phyloP scores from a whole-genome alignment of 1,140 invertebrate species.

The Pomacea maculata region DNA sequence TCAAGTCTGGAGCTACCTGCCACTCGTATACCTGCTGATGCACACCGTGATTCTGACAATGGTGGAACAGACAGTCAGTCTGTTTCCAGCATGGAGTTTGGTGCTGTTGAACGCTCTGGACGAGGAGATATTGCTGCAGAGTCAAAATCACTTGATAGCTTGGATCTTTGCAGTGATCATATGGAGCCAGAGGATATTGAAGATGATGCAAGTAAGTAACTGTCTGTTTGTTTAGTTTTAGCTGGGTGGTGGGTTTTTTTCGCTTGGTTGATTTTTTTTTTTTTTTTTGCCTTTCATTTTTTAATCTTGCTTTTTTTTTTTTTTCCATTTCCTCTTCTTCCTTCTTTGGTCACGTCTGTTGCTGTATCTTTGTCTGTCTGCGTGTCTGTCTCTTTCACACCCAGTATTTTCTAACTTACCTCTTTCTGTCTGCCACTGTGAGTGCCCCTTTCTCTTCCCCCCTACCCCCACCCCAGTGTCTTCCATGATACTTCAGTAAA shows the following conservation, averaged over 20 bases:
- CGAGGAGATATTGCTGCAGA: slow-evolving; percentile 30
- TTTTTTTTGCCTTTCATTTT: too few species aligned
- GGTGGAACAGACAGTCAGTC: slow-evolving; percentile 62
- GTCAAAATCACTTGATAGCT: slow-evolving; percentile 56
- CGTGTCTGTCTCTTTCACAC: too few species aligned
- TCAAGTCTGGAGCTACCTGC: slow-evolving; percentile 58
- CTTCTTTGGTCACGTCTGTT: too few species aligned
- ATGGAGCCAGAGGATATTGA: not conserved
- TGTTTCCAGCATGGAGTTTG: slow-evolving; percentile 66
- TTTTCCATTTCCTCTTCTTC: too few species aligned
- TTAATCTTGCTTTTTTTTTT: too few species aligned
- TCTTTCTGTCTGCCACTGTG: too few species aligned
- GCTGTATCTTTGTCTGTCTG: too few species aligned
- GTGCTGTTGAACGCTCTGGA: slow-evolving; percentile 32
- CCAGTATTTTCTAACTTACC: too few species aligned
- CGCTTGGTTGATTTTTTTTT: too few species aligned
- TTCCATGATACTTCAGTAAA: too few species aligned
- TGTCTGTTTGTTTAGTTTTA: not conserved
- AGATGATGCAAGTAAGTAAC: not conserved
- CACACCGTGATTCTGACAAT: slow-evolving; percentile 23
- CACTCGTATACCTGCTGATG: not conserved
- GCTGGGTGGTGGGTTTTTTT: not conserved
- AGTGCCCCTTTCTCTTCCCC: too few species aligned
- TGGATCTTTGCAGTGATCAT: slow-evolving; percentile 36
- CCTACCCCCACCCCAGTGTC: too few species aligned